A percentile compares a stretch with the other conserved stretches of the same genome.
phyloP scores from a whole-genome alignment of 2,113 vertebrate species.

The Gambusia affinis region DNA sequence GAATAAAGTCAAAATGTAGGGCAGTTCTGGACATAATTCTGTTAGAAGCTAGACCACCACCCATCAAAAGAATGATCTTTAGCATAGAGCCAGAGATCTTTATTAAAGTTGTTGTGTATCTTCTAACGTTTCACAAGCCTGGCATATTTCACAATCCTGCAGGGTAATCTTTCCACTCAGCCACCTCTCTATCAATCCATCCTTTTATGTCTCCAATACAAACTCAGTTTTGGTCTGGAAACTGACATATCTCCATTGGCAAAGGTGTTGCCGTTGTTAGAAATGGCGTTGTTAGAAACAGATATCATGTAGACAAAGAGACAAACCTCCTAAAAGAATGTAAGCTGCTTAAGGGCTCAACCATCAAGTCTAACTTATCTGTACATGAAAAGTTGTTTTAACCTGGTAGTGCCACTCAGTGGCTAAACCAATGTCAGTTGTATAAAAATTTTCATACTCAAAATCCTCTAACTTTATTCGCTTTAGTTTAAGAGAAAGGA shows the following conservation, averaged over 20 bases:
- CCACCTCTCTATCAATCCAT: background rate
- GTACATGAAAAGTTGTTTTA: background rate
- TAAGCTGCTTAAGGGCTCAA: conserved; percentile 41
- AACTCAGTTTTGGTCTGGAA: conserved; percentile 35
- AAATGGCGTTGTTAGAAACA: conserved; percentile 11
- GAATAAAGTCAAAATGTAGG: background rate
- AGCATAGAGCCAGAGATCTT: too few relatives aligned
- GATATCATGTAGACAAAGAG: conserved; percentile 33
- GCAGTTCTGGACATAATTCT: too few relatives aligned
- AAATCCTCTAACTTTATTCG: background rate
- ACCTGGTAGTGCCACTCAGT: conserved; percentile 40
- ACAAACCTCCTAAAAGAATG: conserved; percentile 21
- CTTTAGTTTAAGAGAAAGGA: background rate
- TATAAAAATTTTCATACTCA: background rate
- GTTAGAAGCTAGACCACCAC: too few relatives aligned
- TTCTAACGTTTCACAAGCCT: conserved; percentile 30
- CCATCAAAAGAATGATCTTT: too few relatives aligned
- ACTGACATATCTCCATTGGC: conserved; percentile 27
- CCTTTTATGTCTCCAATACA: background rate
- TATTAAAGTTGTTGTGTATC: conserved; percentile 11
- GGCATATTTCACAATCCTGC: conserved; percentile 52
- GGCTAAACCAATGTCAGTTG: conserved; percentile 5
- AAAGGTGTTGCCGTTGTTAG: conserved; percentile 21
- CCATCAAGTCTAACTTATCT: conserved; percentile 23
- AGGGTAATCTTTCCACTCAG: conserved; percentile 20